Percentiles rank a stretch among this genome's conserved stretches.
These are phyloP conservation scores for Macrotrachela quadricornifera DNA, from an alignment of 1,140 invertebrate species.

Conservation along the genomic window DNA sequence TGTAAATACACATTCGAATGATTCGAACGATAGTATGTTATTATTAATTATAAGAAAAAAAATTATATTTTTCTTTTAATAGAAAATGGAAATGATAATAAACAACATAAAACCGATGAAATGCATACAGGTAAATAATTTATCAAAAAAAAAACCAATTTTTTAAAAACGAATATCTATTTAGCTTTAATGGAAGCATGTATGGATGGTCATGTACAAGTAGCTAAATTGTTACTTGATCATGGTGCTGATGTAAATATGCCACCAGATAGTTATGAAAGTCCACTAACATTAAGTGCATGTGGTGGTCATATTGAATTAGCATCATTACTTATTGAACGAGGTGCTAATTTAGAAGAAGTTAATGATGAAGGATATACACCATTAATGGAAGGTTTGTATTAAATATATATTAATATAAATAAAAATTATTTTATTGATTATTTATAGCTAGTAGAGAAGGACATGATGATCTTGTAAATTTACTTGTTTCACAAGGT, in stretches of 20 bases:
- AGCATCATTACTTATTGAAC: constrained; percentile 67
- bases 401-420: too few species aligned
- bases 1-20: constrained; percentile 45
- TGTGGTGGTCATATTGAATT: constrained; percentile 94
- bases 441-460: constrained; percentile 52
- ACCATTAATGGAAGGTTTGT: constrained; percentile 56
- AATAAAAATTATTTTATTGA: too few species aligned
- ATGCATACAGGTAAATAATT: constrained; percentile 81
- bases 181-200: constrained; percentile 97
- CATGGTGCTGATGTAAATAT: constrained; percentile 52
- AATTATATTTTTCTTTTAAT: constrained; percentile 73
- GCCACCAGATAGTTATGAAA: constrained; percentile 74
- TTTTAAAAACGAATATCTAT: constrained; percentile 93
- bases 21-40: constrained; percentile 38
- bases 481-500: constrained; percentile 66
- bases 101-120: constrained; percentile 48
- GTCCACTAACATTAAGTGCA: constrained; percentile 81
- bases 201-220: constrained; percentile 76
- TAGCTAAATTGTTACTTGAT: constrained; percentile 32
- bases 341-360: constrained; percentile 94
- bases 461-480: constrained; percentile 94
- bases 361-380: constrained; percentile 97
- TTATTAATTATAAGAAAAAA: constrained; percentile 34
- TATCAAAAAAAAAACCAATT: constrained; percentile 85
- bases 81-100: constrained; percentile 20